A percentile compares a stretch with the other conserved stretches of the same genome.
These are phyloP conservation scores for Umimayanthus chanpuru DNA, from an alignment of 92 coral and sea anemone genomes.

Conservation along the genomic window DNA sequence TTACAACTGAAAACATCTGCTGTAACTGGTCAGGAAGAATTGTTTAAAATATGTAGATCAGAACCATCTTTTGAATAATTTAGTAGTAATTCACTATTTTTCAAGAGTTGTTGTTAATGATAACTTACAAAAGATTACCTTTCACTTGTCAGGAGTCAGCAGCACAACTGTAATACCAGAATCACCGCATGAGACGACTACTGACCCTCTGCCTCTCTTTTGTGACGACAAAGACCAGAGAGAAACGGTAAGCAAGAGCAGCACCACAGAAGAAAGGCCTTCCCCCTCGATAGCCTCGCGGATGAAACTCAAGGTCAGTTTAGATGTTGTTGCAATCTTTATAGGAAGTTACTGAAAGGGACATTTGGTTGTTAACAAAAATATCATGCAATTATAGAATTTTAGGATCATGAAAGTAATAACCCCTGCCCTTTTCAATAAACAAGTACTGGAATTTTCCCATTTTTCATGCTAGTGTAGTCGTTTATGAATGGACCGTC, in stretches of 20 bases:
- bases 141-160: not conserved
- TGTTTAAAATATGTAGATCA: too few species aligned
- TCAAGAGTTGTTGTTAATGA: not conserved
- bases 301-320: slow-evolving; percentile 38
- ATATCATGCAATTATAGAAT: too few species aligned
- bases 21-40: too few species aligned
- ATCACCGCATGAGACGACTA: not conserved
- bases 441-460: too few species aligned
- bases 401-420: too few species aligned
- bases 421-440: too few species aligned
- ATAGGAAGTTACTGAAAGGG: not conserved
- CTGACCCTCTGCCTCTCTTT: not conserved
- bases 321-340: not conserved
- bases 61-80: not conserved
- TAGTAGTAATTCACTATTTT: not conserved
- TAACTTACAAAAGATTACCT: too few species aligned
- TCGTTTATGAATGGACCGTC: too few species aligned
- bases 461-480: too few species aligned
- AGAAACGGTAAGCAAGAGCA: not conserved
- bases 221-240: not conserved
- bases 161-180: not conserved
- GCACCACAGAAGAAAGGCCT: slow-evolving; percentile 12
- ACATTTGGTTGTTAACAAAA: too few species aligned
- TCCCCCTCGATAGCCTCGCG: not conserved
- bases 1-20: too few species aligned